Evolutionary conservation across 1,140 invertebrate genomes (phyloP).

Genomic region (Formica exsecta): DNA sequence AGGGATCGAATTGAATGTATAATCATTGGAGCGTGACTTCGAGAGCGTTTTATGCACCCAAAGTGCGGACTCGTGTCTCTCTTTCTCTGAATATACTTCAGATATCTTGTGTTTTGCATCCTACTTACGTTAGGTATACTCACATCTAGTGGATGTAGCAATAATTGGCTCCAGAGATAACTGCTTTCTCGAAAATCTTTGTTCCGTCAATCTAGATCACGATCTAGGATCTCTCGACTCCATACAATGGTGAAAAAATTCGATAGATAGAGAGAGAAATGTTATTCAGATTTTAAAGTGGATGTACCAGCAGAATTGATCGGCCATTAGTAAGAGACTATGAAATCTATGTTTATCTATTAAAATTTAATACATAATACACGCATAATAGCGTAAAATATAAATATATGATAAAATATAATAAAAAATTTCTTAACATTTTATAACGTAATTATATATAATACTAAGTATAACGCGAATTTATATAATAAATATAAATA

Average conservation of each 20-base stretch:
- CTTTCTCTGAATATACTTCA: slow-evolving; percentile 37
- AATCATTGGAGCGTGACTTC: slow-evolving; percentile 78
- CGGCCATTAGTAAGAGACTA: background rate
- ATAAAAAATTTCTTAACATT: background rate
- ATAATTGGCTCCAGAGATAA: slow-evolving; percentile 49
- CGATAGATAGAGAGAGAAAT: background rate
- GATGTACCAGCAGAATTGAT: background rate
- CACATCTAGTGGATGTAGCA: background rate
- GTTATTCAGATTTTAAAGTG: background rate
- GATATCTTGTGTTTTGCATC: slow-evolving; percentile 56
- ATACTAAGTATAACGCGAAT: too few relatives aligned
- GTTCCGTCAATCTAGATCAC: background rate
- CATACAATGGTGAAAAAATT: slow-evolving; percentile 2
- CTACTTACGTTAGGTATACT: background rate
- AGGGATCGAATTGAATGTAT: slow-evolving; percentile 73
- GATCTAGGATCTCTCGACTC: slow-evolving; percentile 35
- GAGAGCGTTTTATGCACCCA: slow-evolving; percentile 49
- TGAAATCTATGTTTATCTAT: background rate
- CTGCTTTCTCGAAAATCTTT: slow-evolving; percentile 48
- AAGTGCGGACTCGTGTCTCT: slow-evolving; percentile 7
- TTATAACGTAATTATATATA: too few relatives aligned
- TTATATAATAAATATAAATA: too few relatives aligned
- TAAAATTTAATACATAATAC: too few relatives aligned
- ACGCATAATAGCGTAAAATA: background rate
- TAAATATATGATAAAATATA: background rate